A percentile compares a stretch with the other conserved stretches of the same genome.
Evolutionary conservation across 2,797 vertebrate genomes (phyloP).

Genomic region (Echeneis naucrates): DNA sequence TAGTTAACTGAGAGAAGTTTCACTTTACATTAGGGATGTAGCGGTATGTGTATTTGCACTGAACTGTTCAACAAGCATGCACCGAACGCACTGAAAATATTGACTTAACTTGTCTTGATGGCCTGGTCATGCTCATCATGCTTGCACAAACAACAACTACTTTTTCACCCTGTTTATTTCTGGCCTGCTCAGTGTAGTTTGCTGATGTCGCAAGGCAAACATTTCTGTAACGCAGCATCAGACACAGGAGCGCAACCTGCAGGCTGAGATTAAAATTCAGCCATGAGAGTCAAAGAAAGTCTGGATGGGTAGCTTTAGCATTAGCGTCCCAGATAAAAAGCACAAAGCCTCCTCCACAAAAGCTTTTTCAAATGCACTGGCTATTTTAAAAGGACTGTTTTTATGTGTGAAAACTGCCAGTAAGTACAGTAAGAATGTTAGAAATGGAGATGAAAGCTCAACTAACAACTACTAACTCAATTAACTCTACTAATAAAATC

Average conservation of each 20-base stretch:
- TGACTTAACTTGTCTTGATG: too few species aligned
- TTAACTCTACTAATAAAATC: too few species aligned
- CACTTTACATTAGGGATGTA: too few species aligned
- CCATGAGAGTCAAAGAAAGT: background rate
- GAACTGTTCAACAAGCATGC: too few species aligned
- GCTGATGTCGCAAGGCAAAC: constrained; percentile 1
- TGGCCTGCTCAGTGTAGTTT: background rate
- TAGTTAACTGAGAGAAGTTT: background rate
- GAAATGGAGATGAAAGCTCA: background rate
- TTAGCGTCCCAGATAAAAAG: background rate
- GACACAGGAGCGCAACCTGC: constrained; percentile 1
- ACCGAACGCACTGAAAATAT: too few species aligned
- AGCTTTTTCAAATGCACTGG: background rate
- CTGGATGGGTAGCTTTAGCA: background rate
- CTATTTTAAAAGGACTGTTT: too few species aligned
- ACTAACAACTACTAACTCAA: too few species aligned
- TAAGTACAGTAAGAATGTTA: background rate
- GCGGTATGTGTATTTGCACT: too few species aligned
- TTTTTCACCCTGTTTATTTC: background rate
- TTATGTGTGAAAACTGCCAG: background rate
- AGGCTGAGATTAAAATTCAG: constrained; percentile 1
- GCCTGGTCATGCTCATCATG: background rate
- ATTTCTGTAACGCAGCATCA: background rate
- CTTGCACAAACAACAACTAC: constrained; percentile 8
- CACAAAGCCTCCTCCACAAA: background rate